These are phyloP conservation scores for Halcyon badia DNA, from an alignment of 2,797 vertebrate species.

Conservation along the genomic window DNA sequence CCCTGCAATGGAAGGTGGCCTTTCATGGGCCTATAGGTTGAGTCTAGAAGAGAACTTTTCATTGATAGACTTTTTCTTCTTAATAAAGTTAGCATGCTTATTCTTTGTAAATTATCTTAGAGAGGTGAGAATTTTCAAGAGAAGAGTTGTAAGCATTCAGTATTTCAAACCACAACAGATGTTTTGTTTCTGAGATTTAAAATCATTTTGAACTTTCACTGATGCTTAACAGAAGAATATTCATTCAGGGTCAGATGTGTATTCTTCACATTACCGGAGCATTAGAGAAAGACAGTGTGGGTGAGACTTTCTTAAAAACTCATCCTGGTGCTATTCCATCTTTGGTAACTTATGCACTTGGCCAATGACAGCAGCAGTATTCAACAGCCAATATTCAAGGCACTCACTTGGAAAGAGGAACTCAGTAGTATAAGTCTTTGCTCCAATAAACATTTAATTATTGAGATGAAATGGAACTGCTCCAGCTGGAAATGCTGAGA, in stretches of 20 bases:
- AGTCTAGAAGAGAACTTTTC: background rate
- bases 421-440: background rate
- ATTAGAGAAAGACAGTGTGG: background rate
- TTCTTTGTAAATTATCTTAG: background rate
- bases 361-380: background rate
- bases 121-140: background rate
- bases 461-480: conserved; percentile 4
- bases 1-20: background rate
- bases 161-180: background rate
- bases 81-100: background rate
- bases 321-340: background rate
- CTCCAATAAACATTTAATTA: conserved; percentile 48
- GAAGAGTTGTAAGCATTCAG: background rate
- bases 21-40: background rate
- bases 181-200: background rate
- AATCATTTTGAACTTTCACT: background rate
- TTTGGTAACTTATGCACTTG: background rate
- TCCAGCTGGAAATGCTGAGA: background rate
- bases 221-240: background rate
- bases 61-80: background rate
- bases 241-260: background rate
- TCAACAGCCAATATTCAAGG: background rate
- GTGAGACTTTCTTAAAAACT: background rate
- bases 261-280: background rate
- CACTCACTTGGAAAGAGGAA: background rate